These are phyloP conservation scores for Mungos mungo DNA, from an alignment of 2,113 vertebrate species.

Conservation along the genomic window DNA sequence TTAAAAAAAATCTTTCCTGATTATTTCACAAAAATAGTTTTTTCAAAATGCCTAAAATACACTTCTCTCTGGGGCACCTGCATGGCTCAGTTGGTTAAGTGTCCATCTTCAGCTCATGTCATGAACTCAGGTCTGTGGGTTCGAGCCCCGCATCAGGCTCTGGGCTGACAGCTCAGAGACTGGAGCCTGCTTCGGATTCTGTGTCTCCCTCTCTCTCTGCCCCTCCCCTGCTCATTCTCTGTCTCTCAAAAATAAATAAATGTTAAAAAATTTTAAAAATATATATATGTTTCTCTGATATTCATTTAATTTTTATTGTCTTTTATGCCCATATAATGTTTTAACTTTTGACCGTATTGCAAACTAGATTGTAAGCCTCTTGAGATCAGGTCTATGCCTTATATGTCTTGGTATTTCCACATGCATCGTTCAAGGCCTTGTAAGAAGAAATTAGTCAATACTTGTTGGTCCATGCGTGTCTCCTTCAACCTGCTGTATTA, in stretches of 20 bases:
- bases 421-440: neutral
- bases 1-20: neutral
- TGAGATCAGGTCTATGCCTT: neutral
- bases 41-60: slow-evolving; percentile 40
- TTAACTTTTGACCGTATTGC: neutral
- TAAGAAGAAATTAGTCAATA: neutral
- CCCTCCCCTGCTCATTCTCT: no score
- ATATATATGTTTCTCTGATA: neutral
- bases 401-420: neutral
- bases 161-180: no score
- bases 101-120: no score
- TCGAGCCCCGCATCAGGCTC: no score
- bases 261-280: neutral
- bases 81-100: no score
- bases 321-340: neutral
- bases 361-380: neutral
- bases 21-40: slow-evolving; percentile 9
- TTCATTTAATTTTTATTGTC: neutral
- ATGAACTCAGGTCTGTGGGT: no score
- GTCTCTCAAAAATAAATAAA: no score
- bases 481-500: neutral
- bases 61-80: neutral
- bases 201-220: no score
- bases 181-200: no score
- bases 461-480: neutral